phyloP scores from a whole-genome alignment of 2,113 vertebrate genomes.

The Noturus placidus region DNA sequence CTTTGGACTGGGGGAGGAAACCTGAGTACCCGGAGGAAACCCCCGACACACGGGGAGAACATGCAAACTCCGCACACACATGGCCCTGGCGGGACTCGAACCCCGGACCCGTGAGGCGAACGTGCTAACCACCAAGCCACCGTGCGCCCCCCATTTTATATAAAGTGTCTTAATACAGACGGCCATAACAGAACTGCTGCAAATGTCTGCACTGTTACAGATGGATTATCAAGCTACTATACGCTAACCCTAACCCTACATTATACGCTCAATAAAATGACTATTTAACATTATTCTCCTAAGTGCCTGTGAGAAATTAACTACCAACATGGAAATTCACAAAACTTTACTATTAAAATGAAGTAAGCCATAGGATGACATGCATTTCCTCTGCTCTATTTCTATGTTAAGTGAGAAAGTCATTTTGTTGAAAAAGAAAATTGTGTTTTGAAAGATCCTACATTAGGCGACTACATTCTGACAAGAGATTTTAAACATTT shows the following conservation, averaged over 20 bases:
- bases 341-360: background rate
- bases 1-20: no score
- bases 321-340: no score
- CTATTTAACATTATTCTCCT: background rate
- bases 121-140: no score
- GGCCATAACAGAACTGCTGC: background rate
- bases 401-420: background rate
- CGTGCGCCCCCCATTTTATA: background rate
- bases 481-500: background rate
- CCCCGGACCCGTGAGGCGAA: no score
- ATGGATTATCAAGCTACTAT: background rate
- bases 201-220: background rate
- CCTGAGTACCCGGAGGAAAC: no score
- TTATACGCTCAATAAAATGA: background rate
- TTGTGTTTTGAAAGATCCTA: background rate
- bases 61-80: no score
- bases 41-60: no score
- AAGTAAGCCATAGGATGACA: background rate
- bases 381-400: background rate
- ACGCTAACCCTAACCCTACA: no score
- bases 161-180: background rate
- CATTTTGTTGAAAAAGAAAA: background rate
- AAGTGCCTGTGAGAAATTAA: background rate
- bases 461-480: background rate
- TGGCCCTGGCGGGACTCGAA: no score